Conservation (phyloP, 2,797 vertebrate species). For the Pangasius larnaudii region DNA sequence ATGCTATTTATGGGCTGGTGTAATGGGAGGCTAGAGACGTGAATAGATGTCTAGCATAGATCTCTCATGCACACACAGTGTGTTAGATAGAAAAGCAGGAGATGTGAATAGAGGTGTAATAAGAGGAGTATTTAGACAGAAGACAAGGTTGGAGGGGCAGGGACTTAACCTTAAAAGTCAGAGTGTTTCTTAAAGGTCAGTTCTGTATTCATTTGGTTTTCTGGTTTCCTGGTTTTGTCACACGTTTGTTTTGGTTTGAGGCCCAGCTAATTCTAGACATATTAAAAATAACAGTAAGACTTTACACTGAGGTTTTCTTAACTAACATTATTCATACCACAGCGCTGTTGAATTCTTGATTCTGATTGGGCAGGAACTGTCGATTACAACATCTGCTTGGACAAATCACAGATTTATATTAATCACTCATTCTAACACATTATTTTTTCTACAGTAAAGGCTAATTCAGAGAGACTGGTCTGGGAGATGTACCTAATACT, state of each 20-base stretch:
- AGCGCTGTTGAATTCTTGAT: not conserved
- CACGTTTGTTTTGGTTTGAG: conserved; percentile 32
- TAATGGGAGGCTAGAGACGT: conserved; percentile 32
- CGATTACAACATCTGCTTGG: not conserved
- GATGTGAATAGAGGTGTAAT: conserved; percentile 16
- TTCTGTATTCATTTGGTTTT: conserved; percentile 16
- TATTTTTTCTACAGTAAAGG: not conserved
- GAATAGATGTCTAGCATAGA: conserved; percentile 8
- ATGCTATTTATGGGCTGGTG: conserved; percentile 34
- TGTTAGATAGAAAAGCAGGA: not conserved
- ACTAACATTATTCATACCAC: not conserved
- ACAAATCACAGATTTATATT: not conserved
- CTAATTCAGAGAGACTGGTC: not conserved
- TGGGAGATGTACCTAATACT: not conserved
- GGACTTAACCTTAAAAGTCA: conserved; percentile 16
- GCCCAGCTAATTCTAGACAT: conserved; percentile 20
- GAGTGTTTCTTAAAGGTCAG: conserved; percentile 25
- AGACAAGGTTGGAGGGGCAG: not conserved
- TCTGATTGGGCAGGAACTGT: not conserved
- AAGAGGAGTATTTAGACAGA: conserved; percentile 17
- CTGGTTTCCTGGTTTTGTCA: conserved; percentile 38
- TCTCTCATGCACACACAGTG: not conserved
- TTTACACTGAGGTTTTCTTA: not conserved
- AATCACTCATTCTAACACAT: not conserved
- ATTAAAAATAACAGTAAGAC: conserved; percentile 19